Base-by-base conservation (phyloP, 2,797 vertebrate species). In the Centroberyx gerrardi region DNA sequence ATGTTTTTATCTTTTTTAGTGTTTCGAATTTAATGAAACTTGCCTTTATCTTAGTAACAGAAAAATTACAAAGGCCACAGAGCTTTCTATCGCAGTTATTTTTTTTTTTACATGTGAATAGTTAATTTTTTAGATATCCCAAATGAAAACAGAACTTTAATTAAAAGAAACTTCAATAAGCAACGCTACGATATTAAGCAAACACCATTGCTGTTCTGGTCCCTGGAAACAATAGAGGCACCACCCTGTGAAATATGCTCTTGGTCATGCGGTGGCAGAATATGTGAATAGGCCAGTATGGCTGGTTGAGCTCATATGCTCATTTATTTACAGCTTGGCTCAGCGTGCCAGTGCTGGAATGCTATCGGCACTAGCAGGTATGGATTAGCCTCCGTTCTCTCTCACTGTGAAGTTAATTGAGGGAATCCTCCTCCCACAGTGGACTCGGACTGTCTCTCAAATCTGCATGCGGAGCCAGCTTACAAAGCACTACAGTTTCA, bases 381-480 rank as follows among this genome's bases (percentile, higher is more conserved):
- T 90, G 88, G 88, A 92, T 94, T 88, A 91, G 72, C 78, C 55
- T 62, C 80, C 68, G 88, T 66, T 87, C 82, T 78, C 79, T 84
- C 89, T 87, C 62, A 80, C 90, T 91, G 90, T 82, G 91, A 87
- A 87, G 87, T 92, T 93, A 91, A 94, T 92, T 92, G 90, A 92
- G 88, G 82, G 80, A 85, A 88, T 92, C 85, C 86, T 89, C 72
- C 81, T 86, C 86, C 79, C 83, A 84, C 78, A 28, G 75, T 68
- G 77, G 88, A 77, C 65, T 49, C 22, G 49, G 70, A 76, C 77
- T 46, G 60, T 85, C 79, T 59, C 74, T 90, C 77, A 72, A 68
- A 81, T 81, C 76, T 70, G 72, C 76, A 53, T 71, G 71, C 75
- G 53, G 62, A 80, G 60, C 72, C 67, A 3, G 68, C 71, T 81